Conservation (phyloP, 2,113 vertebrate genomes). For the Lepus timidus region DNA sequence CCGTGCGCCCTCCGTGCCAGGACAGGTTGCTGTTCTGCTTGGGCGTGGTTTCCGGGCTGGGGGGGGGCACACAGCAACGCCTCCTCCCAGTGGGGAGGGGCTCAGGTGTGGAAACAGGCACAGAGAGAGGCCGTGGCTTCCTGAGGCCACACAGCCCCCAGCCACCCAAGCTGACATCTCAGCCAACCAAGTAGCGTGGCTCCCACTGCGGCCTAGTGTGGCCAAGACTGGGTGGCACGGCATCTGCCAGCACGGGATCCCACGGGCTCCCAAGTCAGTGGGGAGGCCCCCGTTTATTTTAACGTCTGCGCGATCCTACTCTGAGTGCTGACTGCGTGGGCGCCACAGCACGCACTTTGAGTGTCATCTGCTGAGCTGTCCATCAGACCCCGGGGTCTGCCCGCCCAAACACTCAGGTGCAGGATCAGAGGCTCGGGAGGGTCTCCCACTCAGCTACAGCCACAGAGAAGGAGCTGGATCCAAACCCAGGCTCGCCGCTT, state of each 20-base stretch:
- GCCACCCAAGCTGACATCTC: not conserved
- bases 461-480: not conserved
- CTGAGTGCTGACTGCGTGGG: not conserved
- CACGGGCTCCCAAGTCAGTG: not conserved
- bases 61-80: fast-evolving
- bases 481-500: not conserved
- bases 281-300: not conserved
- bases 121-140: not conserved
- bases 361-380: not conserved
- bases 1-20: not conserved
- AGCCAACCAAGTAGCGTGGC: not conserved
- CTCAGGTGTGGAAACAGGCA: not conserved
- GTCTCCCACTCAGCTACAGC: fast-evolving
- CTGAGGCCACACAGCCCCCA: not conserved
- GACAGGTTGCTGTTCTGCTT: fast-evolving
- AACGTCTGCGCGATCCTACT: not conserved
- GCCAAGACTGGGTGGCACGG: too few relatives aligned
- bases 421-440: not conserved
- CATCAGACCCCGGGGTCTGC: too few relatives aligned
- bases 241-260: fast-evolving
- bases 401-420: not conserved
- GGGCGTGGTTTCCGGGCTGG: not conserved
- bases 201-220: too few relatives aligned
- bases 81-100: not conserved
- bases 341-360: not conserved